Evolutionary conservation across 2,888 invertebrate genomes (phyloP), one percentile per base, ranked within the genome.

Genomic region (Chrysodeixis includens): DNA sequence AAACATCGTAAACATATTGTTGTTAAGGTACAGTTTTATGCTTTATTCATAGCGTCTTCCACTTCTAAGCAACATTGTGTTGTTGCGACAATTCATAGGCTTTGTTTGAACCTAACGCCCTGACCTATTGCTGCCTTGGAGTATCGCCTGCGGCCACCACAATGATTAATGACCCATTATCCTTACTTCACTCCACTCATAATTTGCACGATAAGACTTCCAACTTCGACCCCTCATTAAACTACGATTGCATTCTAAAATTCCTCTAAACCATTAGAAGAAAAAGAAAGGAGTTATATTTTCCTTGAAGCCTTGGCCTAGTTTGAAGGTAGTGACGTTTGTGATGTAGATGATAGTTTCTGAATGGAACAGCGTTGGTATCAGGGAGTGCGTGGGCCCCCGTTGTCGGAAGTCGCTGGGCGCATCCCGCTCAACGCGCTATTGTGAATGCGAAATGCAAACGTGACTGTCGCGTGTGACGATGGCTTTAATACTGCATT

Each of bases 361-460:
- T 72, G 46, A 62, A 66, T 56, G 49, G 30, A 66, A 40, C 53
- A 62, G 53, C 56, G 67, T 59, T 58, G 64, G 63, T 79, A 74
- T 78, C 69, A 66, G 66, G 56, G 67, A 67, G 62, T 64, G 82
- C 78, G 83, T 82, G 78, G 78, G 80, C 73, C 70, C 75, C 79
- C 67, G 66, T 69, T 83, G 87, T 87, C 90, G 91, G 90, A 91
- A 90, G 86, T 87, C 79, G 78, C 76, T 79, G 81, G 66, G 69
- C 74, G 83, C 86, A 85, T 87, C 86, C 85, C 85, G 82, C 81
- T 79, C 81, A 74, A 53, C 46, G 55, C 63, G 55, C 82, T 79
- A 86, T 87, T 83, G 84, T 87, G 87, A 84, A 90, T 88, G 86
- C 84, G 83, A 87, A 87, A 86, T 85, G 83, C 83, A 83, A 86